These are phyloP conservation scores for Polydesmus complanatus DNA, from an alignment of 2,888 invertebrate species.

Conservation along the genomic window DNA sequence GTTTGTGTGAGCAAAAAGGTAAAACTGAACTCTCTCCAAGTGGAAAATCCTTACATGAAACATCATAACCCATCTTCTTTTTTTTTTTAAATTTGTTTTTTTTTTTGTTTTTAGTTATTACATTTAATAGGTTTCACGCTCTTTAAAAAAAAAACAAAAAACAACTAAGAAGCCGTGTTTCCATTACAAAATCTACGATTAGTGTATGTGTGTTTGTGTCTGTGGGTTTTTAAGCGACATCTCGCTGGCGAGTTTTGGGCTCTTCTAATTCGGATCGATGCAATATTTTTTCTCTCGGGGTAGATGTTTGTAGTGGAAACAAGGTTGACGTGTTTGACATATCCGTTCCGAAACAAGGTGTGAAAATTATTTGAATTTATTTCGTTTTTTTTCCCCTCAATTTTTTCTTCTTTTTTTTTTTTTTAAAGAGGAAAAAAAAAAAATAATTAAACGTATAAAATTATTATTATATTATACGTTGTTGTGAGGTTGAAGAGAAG, in stretches of 20 bases:
- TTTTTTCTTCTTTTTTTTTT: neutral
- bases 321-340: neutral
- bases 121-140: neutral
- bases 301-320: neutral
- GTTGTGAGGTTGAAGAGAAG: neutral
- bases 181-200: neutral
- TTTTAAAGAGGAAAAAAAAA: slow-evolving; percentile 2
- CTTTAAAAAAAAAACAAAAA: neutral
- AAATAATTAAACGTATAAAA: neutral
- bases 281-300: no score
- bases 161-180: neutral
- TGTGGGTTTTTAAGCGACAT: neutral
- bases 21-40: no score
- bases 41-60: no score
- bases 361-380: neutral
- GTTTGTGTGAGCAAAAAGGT: no score
- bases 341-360: no score
- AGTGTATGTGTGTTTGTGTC: no score
- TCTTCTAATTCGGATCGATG: neutral
- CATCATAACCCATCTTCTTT: no score
- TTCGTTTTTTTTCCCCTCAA: neutral
- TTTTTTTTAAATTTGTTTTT: no score
- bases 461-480: neutral
- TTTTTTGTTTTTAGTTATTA: neutral
- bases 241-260: neutral